Evolutionary conservation across 2,797 vertebrate genomes (phyloP), one percentile per base, ranked within the genome.

Genomic region (Zonotrichia albicollis): DNA sequence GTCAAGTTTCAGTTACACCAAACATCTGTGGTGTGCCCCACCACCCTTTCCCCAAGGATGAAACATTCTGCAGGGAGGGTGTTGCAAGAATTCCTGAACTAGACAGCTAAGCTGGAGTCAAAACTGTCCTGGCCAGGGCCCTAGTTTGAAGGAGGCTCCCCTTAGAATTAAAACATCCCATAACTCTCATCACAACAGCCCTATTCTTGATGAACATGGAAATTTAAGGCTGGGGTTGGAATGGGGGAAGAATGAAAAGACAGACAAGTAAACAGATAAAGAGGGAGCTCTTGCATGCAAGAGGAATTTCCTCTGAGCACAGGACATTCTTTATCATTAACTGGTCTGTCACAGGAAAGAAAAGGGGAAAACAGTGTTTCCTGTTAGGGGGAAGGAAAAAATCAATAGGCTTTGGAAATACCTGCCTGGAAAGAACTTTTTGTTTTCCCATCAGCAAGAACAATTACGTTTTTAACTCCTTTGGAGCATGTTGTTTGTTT

Each of bases 11-110:
- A 96, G 95, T 97, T 98, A 97, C 97, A 96, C 58, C 57, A 95
- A 97, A 96, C 98, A 98, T 97, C 98, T 98, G 98, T 93, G 42
- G 42, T 66, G 95, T 97, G 92, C 97, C 96, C 96, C 96, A 94
- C 97, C 98, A 97, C 97, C 98, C 97, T 98, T 89, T 98, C 98
- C 98, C 97, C 74, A 94, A 96, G 98, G 97, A 98, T 90, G 95
- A 96, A 95, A 95, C 71, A 96, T 62, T 86, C 96, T 86, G 92
- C 88, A 91, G 96, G 95, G 96, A 97, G 97, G 96, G 97, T 96
- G 97, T 96, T 96, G 94, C 89, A 94, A 96, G 95, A 97, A 98
- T 98, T 98, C 97, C 96, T 97, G 94, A 97, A 38, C 84, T 30
- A 95, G 92, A 96, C 94, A 96, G 97, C 96, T 97, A 95, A 97